Evolutionary conservation across 1,140 invertebrate species (phyloP), one percentile per base, ranked within the genome.

Genomic region (Brachionus calyciflorus): DNA sequence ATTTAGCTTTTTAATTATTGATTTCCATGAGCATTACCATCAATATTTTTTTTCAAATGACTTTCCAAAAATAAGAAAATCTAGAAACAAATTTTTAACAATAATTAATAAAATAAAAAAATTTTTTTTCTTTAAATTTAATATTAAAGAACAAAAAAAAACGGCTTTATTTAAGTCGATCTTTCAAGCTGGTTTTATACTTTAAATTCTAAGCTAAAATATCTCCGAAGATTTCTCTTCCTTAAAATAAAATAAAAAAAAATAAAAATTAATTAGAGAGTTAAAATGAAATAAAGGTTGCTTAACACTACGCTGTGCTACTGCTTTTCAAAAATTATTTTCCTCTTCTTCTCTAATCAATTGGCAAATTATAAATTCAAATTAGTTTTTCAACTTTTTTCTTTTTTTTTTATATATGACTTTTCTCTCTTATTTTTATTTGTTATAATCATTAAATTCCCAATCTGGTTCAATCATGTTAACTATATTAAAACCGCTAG

Each of bases 211-310:
- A 26, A 26, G 26, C 53, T 30, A 19, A 60, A 17, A 37, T 44
- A 19, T 65, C 60, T 65, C 60, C 21, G 44, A 65, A 44, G 60
- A 65, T n/a, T n/a, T n/a, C n/a, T n/a, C n/a, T n/a, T n/a, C n/a
- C n/a, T n/a, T n/a, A n/a, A n/a, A n/a, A n/a, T n/a, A n/a, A n/a
- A n/a, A n/a, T n/a, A n/a, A n/a, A n/a, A n/a, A n/a, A n/a, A n/a
- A n/a, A n/a, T n/a, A n/a, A n/a, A n/a, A 63, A 63, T 63, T 63
- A 63, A 63, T 63, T 17, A 63, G 57, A 33, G 57, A 63, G 33
- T 63, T 63, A 63, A 37, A 63, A 10, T 63, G 6, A 30, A 26
- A 28, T 17, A 60, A 60, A 60, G 30, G 28, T 46, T 17, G 19
- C 33, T 44, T 3, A 12, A 44, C 17, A 19, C 24, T 44, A 14